Base-by-base conservation (phyloP, 2,888 invertebrate species). In the Agonopterix alstromeriana region DNA sequence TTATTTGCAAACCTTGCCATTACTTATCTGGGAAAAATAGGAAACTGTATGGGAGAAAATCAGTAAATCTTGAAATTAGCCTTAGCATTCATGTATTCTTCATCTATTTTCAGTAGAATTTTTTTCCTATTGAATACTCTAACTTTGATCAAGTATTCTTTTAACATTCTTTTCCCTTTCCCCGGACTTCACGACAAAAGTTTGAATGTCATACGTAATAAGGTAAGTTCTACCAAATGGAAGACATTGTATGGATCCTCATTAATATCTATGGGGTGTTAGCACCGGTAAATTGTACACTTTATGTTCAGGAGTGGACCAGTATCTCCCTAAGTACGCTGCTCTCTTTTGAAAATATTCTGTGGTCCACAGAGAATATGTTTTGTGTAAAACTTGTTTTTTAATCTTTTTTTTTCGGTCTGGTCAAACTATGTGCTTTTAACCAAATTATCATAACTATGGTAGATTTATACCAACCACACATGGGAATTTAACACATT, bases 321-420 rank as follows among this genome's bases (percentile, higher is more conserved):
- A 52, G 53, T 55, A 56, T 51, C 55, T 53, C 46, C 40, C 42
- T 45, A 47, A 55, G 57, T 55, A 49, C 47, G 48, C 42, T 51
- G 54, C 54, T 56, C 54, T 55, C 58, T 56, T 59, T 57, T 60
- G 48, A 51, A 54, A 51, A 42, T 53, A 51, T 55, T 60, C 58
- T 56, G 55, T 55, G 61, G 57, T 58, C 59, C 63, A 59, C 54
- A 60, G 57, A 64, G 61, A 59, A 48, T 57, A 53, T 62, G 58
- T 58, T 56, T 69, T 70, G 48, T 69, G 54, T 59, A 45, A 48
- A 55, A 57, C 57, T 47, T 35, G 51, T 51, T 48, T 48, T 10
- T 35, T 48, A 42, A 49, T 48, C 38, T 44, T 35, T 17, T 43
- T 44, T 46, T 45, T 27, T 40, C 27, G 27, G 27, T 27, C 5